These are phyloP conservation scores for Listronotus oregonensis DNA, from an alignment of 1,140 invertebrate species.

Conservation along the genomic window DNA sequence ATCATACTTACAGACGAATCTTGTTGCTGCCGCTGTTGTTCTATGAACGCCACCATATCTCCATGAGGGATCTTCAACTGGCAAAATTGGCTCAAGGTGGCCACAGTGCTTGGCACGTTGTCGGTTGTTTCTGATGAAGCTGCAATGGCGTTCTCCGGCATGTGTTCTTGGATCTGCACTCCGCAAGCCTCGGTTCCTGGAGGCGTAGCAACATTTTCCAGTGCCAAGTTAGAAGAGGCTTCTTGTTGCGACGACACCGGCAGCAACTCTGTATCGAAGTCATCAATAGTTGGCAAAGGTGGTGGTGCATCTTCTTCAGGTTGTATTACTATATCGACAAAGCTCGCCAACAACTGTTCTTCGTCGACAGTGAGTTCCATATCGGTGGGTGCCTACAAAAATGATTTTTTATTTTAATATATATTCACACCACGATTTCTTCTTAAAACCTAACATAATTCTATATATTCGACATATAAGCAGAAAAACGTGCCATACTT, in stretches of 20 bases:
- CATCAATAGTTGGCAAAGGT: conserved; percentile 1
- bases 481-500: no score
- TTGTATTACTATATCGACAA: neutral
- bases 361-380: neutral
- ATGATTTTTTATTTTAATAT: neutral
- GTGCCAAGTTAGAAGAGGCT: neutral
- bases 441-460: no score
- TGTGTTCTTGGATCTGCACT: neutral
- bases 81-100: neutral
- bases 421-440: no score
- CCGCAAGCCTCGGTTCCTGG: neutral
- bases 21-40: neutral
- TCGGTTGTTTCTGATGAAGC: neutral
- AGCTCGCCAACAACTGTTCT: neutral
- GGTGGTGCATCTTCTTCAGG: neutral
- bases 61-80: neutral
- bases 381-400: neutral
- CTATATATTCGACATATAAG: no score
- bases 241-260: neutral
- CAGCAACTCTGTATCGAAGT: neutral
- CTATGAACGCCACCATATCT: no score
- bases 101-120: neutral
- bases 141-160: neutral
- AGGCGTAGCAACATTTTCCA: conserved; percentile 1
- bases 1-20: conserved; percentile 1